A percentile compares a stretch with the other conserved stretches of the same genome.
Evolutionary conservation across 2,888 invertebrate species (phyloP).

Genomic region (Pollenia griseotomentosa): DNA sequence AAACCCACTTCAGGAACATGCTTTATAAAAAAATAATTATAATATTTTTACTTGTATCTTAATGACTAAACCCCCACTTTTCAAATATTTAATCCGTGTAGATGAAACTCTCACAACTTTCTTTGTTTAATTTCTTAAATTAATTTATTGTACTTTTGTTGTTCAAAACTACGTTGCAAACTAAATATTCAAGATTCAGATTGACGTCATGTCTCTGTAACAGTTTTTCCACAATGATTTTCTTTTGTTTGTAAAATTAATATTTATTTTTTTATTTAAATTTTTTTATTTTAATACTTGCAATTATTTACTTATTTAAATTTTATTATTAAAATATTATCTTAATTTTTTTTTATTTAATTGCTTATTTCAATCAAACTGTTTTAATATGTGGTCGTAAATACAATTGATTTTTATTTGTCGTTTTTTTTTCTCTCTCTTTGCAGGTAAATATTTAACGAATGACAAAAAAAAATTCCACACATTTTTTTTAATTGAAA

Average conservation of each 20-base stretch:
- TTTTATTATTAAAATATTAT: conserved; percentile 27
- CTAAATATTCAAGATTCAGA: background rate
- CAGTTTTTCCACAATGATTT: background rate
- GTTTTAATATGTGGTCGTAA: conserved; percentile 20
- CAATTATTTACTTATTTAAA: conserved; percentile 36
- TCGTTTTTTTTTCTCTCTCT: conserved; percentile 18
- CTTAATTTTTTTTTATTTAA: conserved; percentile 38
- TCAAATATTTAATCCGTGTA: too few relatives aligned
- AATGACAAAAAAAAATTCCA: background rate
- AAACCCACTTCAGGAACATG: too few relatives aligned
- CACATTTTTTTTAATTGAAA: background rate
- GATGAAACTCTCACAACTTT: background rate
- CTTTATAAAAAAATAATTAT: too few relatives aligned
- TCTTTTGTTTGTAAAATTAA: background rate
- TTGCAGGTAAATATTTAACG: conserved; percentile 54
- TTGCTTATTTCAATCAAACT: conserved; percentile 52
- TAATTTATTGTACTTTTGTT: conserved; percentile 1
- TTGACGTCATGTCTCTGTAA: background rate
- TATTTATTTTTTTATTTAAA: conserved; percentile 34
- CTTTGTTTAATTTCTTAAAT: background rate
- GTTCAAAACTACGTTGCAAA: background rate
- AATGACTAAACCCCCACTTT: too few relatives aligned
- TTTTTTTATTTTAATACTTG: conserved; percentile 17
- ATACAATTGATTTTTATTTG: conserved; percentile 41
- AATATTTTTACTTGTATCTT: too few relatives aligned